Conservation (phyloP, 53 echinoderm and acorn worm genomes). For the Mesocentrotus franciscanus region DNA sequence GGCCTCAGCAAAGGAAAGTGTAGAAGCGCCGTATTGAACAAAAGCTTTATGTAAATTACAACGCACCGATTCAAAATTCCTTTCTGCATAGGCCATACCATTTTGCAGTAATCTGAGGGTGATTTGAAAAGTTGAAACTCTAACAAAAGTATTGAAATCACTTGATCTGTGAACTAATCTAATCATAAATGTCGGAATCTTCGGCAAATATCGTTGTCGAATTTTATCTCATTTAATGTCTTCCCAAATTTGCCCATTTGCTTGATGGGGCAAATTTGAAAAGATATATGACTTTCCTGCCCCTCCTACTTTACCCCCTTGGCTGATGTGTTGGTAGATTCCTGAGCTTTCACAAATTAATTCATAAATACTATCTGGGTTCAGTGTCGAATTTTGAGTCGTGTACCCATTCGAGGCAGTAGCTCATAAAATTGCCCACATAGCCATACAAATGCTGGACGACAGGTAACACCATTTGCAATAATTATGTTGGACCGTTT, state of each 20-base stretch:
- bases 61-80: not conserved
- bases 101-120: not conserved
- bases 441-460: not conserved
- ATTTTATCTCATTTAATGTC: not conserved
- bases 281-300: not conserved
- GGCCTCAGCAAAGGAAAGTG: not conserved
- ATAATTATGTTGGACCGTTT: slow-evolving; percentile 23
- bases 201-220: not conserved
- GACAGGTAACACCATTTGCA: slow-evolving; percentile 2
- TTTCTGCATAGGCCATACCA: not conserved
- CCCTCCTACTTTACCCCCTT: not conserved
- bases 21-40: not conserved
- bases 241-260: not conserved
- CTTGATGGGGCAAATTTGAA: not conserved
- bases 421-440: not conserved
- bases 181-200: not conserved
- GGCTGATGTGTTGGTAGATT: not conserved
- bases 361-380: not conserved
- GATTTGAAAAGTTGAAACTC: not conserved
- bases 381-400: not conserved
- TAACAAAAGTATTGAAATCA: not conserved
- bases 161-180: not conserved
- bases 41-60: slow-evolving; percentile 14
- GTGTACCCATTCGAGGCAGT: not conserved
- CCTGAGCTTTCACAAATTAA: not conserved